Percentiles rank a stretch among this genome's conserved stretches.
phyloP scores from a whole-genome alignment of 1,140 invertebrate genomes.

The Halesus radiatus region DNA sequence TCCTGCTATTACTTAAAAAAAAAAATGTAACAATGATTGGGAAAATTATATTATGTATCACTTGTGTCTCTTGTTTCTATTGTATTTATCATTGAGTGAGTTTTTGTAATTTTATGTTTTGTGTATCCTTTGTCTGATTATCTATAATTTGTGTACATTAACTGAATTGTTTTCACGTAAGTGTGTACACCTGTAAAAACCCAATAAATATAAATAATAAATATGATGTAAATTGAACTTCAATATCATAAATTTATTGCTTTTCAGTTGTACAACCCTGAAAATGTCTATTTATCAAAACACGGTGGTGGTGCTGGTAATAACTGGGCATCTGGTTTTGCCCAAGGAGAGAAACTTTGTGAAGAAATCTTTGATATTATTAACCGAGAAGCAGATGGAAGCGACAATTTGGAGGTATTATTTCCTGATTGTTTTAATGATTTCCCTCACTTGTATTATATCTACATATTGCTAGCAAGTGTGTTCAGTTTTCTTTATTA shows the following conservation, averaged over 20 bases:
- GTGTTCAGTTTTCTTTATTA: background rate
- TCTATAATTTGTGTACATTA: too few relatives aligned
- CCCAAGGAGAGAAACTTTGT: conserved; percentile 92
- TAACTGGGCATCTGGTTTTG: conserved; percentile 98
- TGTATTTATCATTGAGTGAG: too few relatives aligned
- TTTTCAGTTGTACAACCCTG: conserved; percentile 92
- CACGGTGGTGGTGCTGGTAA: conserved; percentile 99
- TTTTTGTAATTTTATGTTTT: too few relatives aligned
- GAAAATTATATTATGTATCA: too few relatives aligned
- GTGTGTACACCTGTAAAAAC: too few relatives aligned
- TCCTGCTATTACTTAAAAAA: too few relatives aligned
- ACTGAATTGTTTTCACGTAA: too few relatives aligned
- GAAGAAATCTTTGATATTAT: conserved; percentile 99
- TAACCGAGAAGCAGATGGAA: conserved; percentile 97
- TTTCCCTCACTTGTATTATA: background rate
- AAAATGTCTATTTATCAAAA: conserved; percentile 98
- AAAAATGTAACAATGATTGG: too few relatives aligned
- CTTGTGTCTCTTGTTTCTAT: too few relatives aligned
- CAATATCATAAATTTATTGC: too few relatives aligned
- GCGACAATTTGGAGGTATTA: conserved; percentile 93
- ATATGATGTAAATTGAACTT: background rate
- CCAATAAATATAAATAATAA: too few relatives aligned
- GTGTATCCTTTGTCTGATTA: too few relatives aligned
- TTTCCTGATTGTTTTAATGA: background rate
- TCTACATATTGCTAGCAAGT: background rate